These are phyloP conservation scores for Lacanobia wlatinum DNA, from an alignment of 2,888 invertebrate species.

Conservation along the genomic window DNA sequence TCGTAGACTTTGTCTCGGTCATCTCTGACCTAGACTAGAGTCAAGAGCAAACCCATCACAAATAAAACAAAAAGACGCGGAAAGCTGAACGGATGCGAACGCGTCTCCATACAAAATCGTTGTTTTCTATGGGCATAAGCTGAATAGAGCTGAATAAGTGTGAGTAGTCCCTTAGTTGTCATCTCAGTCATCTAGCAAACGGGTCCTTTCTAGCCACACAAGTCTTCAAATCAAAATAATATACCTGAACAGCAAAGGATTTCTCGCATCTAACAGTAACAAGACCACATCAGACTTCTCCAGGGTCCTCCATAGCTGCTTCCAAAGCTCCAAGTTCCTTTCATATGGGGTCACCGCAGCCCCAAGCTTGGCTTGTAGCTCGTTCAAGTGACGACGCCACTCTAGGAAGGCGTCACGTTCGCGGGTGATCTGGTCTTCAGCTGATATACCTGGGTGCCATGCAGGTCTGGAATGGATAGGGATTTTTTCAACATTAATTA, in stretches of 20 bases:
- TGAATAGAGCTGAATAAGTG: too few relatives aligned
- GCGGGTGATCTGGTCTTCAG: slow-evolving; percentile 94
- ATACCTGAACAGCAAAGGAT: slow-evolving; percentile 96
- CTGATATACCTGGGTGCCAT: slow-evolving; percentile 94
- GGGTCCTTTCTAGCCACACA: too few relatives aligned
- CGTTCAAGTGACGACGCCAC: slow-evolving; percentile 96
- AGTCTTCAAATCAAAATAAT: background rate
- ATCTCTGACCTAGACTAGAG: too few relatives aligned
- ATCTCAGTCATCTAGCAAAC: too few relatives aligned
- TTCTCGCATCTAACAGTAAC: slow-evolving; percentile 98
- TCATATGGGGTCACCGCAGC: slow-evolving; percentile 98
- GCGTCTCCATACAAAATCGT: too few relatives aligned
- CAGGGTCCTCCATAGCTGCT: slow-evolving; percentile 99
- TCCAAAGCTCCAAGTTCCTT: slow-evolving; percentile 99
- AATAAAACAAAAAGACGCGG: too few relatives aligned
- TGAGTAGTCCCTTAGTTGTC: too few relatives aligned
- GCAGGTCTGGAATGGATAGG: slow-evolving; percentile 91
- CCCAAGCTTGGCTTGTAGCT: slow-evolving; percentile 94
- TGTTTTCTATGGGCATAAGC: too few relatives aligned
- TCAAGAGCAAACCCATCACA: too few relatives aligned
- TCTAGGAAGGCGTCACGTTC: slow-evolving; percentile 97
- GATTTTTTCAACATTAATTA: background rate
- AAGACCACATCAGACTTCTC: slow-evolving; percentile 98
- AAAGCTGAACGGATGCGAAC: too few relatives aligned
- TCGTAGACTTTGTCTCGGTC: too few relatives aligned